Evolutionary conservation across 2,888 invertebrate genomes (phyloP).

Genomic region (Griposia aprilina): DNA sequence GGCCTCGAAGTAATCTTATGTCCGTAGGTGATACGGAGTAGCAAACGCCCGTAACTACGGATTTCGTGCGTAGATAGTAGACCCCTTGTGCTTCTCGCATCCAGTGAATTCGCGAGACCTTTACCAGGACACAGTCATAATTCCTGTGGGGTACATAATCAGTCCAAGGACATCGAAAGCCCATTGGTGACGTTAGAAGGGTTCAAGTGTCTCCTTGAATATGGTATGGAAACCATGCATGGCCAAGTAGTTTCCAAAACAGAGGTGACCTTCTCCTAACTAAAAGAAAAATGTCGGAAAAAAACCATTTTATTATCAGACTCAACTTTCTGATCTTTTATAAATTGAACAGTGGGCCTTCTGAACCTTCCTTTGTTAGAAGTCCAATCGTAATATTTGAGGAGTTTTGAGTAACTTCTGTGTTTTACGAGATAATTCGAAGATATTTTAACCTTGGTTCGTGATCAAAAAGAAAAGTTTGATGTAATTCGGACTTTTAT

Average conservation of each 20-base stretch:
- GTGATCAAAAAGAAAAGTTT: conserved; percentile 60
- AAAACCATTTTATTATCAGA: not conserved
- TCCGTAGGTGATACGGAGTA: too few relatives aligned
- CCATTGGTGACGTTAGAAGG: not conserved
- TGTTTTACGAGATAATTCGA: conserved; percentile 42
- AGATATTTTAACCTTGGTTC: conserved; percentile 42
- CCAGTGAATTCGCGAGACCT: not conserved
- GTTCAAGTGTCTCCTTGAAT: not conserved
- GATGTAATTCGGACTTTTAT: conserved; percentile 24
- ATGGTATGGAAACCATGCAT: not conserved
- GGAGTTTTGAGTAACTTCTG: conserved; percentile 52
- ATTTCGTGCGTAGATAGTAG: too few relatives aligned
- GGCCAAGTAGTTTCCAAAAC: not conserved
- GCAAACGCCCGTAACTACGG: too few relatives aligned
- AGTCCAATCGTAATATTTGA: conserved; percentile 45
- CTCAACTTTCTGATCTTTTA: not conserved
- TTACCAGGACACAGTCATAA: not conserved
- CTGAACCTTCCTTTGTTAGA: not conserved
- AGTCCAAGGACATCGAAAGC: not conserved
- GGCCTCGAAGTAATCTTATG: too few relatives aligned
- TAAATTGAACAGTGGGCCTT: conserved; percentile 16
- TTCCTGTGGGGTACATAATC: not conserved
- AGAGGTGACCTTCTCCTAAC: not conserved
- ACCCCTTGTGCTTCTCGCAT: too few relatives aligned
- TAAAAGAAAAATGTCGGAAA: not conserved